Conservation (phyloP, 1,140 invertebrate genomes). For the Drosophila rhopaloa region DNA sequence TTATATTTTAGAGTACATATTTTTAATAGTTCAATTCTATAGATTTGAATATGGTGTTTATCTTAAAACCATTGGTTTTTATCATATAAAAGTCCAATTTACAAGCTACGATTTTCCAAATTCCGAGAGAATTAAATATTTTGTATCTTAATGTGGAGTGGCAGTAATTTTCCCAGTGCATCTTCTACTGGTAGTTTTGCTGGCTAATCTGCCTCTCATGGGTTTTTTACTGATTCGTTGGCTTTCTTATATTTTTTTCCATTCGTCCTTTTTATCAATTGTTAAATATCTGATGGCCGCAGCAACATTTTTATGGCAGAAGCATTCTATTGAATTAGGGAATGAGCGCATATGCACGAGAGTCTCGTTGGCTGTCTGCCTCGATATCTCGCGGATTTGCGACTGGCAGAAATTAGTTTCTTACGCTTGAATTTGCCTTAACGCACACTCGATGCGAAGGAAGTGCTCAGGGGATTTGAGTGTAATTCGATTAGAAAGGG, state of each 20-base stretch:
- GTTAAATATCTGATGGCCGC: conserved; percentile 68
- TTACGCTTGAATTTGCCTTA: conserved; percentile 81
- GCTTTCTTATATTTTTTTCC: conserved; percentile 17
- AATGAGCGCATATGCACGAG: conserved; percentile 76
- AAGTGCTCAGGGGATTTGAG: conserved; percentile 69
- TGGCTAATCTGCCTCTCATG: conserved; percentile 74
- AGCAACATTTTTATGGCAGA: conserved; percentile 76
- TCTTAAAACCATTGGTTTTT: too few relatives aligned
- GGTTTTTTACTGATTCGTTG: conserved; percentile 68
- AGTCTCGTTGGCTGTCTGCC: conserved; percentile 19
- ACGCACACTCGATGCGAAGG: conserved; percentile 41
- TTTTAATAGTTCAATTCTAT: too few relatives aligned
- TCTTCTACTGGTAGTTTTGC: conserved; percentile 11
- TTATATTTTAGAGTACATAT: too few relatives aligned
- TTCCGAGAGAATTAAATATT: not conserved
- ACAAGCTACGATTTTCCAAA: too few relatives aligned
- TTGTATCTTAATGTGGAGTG: not conserved
- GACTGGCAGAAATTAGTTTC: conserved; percentile 76
- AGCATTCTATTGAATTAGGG: conserved; percentile 64
- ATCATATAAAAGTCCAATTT: too few relatives aligned
- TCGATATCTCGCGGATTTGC: conserved; percentile 53
- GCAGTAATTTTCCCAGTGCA: conserved; percentile 21
- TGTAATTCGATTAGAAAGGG: conserved; percentile 81
- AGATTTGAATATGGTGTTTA: too few relatives aligned
- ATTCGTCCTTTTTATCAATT: conserved; percentile 71